Evolutionary conservation across 2,888 invertebrate genomes (phyloP), one percentile per base, ranked within the genome.

Genomic region (Sycophila texana): DNA sequence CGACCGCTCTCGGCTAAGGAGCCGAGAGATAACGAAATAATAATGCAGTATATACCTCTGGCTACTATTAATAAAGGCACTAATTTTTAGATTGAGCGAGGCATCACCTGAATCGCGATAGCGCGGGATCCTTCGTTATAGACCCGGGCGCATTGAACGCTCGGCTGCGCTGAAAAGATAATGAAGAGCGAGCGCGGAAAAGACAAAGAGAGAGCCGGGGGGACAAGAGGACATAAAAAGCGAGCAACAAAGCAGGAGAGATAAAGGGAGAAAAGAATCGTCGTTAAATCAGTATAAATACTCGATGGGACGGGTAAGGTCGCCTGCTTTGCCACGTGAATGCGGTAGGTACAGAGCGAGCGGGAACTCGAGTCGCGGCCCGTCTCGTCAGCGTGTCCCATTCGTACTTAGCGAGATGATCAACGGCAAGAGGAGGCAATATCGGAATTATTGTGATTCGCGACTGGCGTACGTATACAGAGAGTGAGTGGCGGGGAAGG

Each of bases 391-490:
- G 83, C 83, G 72, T 81, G 83, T 86, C 84, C 83, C 83, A 83
- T 77, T 84, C 83, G 83, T 84, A 88, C 88, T 88, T 89, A 89
- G 88, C 84, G 85, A 85, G 87, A 87, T 88, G 87, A 89, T 89
- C 89, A 88, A 85, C 86, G 81, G 81, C 84, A 87, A 87, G 86
- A 85, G 88, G 83, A 87, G 88, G 89, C 89, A 89, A 89, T 89
- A 89, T 89, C 86, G 88, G 86, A 89, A 89, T 89, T 89, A 89
- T 90, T 89, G 89, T 88, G 88, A 89, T 88, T 88, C 87, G 86
- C 83, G 84, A 84, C 61, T 73, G 78, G 47, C 55, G n/a, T 65
- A 26, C 58, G 71, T 60, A 58, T 12, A 55, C 5, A 60, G 16
- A 18, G 16, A 26, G 53, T 18, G 16, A 26, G 53, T 18, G 13